phyloP scores from a whole-genome alignment of 2,888 invertebrate species.

The Nysson spinosus region DNA sequence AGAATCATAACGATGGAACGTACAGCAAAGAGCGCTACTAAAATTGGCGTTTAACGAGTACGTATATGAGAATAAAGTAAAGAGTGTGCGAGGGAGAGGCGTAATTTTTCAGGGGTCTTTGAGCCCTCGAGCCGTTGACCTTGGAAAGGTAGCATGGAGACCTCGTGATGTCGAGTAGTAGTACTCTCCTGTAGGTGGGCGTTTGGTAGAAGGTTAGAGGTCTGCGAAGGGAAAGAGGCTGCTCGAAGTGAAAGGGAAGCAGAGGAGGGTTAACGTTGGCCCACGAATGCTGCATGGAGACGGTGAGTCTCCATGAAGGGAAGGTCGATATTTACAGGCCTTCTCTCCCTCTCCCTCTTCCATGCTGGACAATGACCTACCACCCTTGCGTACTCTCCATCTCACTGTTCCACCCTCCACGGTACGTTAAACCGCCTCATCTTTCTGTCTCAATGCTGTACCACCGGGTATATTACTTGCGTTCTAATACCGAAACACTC shows the following conservation, averaged over 20 bases:
- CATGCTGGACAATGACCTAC: constrained; percentile 69
- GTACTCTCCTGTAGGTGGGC: constrained; percentile 51
- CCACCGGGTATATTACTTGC: constrained; percentile 40
- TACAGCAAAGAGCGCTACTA: neutral
- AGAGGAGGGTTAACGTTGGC: constrained; percentile 38
- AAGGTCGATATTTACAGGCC: constrained; percentile 73
- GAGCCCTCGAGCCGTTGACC: constrained; percentile 63
- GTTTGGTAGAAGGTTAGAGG: constrained; percentile 52
- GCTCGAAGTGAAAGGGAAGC: constrained; percentile 18
- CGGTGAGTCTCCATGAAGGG: constrained; percentile 55
- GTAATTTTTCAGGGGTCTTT: constrained; percentile 56
- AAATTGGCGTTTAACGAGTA: neutral
- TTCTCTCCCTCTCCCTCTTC: constrained; percentile 59
- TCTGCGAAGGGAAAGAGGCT: constrained; percentile 30
- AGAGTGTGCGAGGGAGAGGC: constrained; percentile 29
- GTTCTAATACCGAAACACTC: constrained; percentile 48
- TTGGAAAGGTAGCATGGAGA: constrained; percentile 63
- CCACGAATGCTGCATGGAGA: constrained; percentile 62
- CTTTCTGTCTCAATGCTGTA: constrained; percentile 18
- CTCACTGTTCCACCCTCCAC: constrained; percentile 30
- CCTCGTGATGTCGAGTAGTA: constrained; percentile 59
- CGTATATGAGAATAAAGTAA: constrained; percentile 15
- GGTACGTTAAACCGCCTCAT: constrained; percentile 9
- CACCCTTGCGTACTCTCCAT: constrained; percentile 40
- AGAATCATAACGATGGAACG: no score